Conservation (phyloP, 30 jellyfish, hydroid and myxozoan genomes). For the Cassiopea xamachana region DNA sequence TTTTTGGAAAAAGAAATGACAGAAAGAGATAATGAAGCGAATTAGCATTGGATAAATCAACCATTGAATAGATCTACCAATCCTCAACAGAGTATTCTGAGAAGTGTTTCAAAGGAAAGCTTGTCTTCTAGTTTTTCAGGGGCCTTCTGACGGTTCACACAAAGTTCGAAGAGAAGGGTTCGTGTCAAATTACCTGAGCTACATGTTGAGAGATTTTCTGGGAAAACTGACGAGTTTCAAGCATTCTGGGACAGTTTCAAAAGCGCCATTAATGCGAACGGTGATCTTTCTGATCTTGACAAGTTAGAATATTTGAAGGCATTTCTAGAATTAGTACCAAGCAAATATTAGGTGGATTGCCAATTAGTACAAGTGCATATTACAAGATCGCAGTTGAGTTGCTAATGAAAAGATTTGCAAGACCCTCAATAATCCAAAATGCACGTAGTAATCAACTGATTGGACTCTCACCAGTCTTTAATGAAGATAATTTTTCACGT, state of each 20-base stretch:
- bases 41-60: too few species aligned
- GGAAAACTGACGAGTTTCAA: conserved; percentile 2
- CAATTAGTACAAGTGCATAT: conserved; percentile 19
- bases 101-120: not conserved
- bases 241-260: conserved; percentile 51
- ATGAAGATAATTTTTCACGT: conserved; percentile 13
- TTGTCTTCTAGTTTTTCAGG: not conserved
- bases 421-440: not conserved
- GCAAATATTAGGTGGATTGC: conserved; percentile 40
- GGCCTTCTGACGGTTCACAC: not conserved
- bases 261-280: conserved; percentile 49
- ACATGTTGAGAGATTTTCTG: conserved; percentile 26
- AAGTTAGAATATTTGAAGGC: conserved; percentile 41
- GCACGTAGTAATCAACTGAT: conserved; percentile 8
- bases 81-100: not conserved
- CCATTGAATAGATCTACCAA: too few species aligned
- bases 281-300: conserved; percentile 43
- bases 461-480: not conserved
- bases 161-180: conserved; percentile 10
- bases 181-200: conserved; percentile 40
- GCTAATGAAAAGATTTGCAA: conserved; percentile 2
- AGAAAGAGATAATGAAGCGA: too few species aligned
- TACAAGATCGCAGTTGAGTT: conserved; percentile 28
- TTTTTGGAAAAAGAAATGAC: too few species aligned
- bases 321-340: not conserved